Evolutionary conservation across 2,888 invertebrate genomes (phyloP), one percentile per base, ranked within the genome.

Genomic region (Netelia melanura): DNA sequence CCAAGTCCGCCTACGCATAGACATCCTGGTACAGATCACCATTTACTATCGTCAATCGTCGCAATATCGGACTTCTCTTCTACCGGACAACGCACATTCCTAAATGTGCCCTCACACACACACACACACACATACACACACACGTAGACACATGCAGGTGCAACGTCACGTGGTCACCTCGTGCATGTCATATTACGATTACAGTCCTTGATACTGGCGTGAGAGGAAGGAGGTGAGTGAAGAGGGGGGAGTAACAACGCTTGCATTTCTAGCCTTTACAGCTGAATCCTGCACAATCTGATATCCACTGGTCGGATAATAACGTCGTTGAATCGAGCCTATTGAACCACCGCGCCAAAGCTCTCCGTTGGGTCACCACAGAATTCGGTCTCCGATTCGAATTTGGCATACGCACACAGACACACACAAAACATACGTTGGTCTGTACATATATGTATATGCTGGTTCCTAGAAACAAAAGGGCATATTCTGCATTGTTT

Each of bases 161-260:
- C 48, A 21, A 67, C 23, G 17, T 52, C 67, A 10, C 21, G 17
- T 14, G 67, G 68, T 10, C 58, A 25, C 25, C 25, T 44, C 30
- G 56, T 70, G 70, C 75, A 82, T 76, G 78, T 78, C 75, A 70
- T 43, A 79, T 79, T 75, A 79, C 70, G 78, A 79, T 74, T 72
- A 81, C 54, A 81, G 71, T 3, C 14, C 11, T 54, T 48, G 44
- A 43, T 77, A 77, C 43, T 25, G 62, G 25, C 2, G 14, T 11
- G 62, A 61, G 61, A 8, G 30, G 5, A 30, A 61, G 11, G 61
- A 23, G 61, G 23, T 10, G 61, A 61, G 52, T n/a, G 52, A 14
- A 5, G 5, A 5, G 5, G 3, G 30, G 30, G 30, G 3, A 30
- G n/a, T 56, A 14, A 21, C 17, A 58, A 58, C 58, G 21, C 14